Conservation (phyloP, 2,113 vertebrate genomes). For the Cnemophilus loriae region DNA sequence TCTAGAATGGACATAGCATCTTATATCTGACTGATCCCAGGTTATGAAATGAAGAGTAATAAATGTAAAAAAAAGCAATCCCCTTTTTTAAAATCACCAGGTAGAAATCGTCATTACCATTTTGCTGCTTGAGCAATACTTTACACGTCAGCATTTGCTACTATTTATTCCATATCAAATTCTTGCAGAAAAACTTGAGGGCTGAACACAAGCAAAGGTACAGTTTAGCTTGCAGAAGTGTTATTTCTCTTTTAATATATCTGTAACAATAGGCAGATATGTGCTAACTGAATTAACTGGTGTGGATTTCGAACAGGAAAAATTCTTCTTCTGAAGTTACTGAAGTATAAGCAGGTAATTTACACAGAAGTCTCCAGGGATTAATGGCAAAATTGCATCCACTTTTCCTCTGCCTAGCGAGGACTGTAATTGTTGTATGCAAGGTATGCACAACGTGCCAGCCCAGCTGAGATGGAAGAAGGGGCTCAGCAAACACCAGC, state of each 20-base stretch:
- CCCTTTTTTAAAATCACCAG: not conserved
- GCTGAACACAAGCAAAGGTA: not conserved
- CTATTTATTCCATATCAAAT: not conserved
- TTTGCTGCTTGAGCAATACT: not conserved
- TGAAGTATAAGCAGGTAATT: not conserved
- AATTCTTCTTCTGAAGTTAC: not conserved
- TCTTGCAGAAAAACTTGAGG: not conserved
- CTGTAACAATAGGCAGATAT: not conserved
- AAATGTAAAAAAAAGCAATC: not conserved
- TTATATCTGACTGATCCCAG: not conserved
- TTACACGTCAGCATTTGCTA: not conserved
- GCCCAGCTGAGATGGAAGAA: not conserved
- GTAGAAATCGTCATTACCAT: conserved; percentile 5
- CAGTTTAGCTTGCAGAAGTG: not conserved
- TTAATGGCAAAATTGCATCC: not conserved
- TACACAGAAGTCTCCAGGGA: not conserved
- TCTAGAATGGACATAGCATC: not conserved
- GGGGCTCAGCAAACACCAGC: not conserved
- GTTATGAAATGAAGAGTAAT: not conserved
- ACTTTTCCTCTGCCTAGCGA: not conserved
- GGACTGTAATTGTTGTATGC: not conserved
- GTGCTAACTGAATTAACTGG: conserved; percentile 2
- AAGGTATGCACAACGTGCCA: not conserved
- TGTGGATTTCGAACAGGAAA: not conserved
- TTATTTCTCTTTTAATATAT: not conserved